Evolutionary conservation across 1,140 invertebrate species (phyloP).

Genomic region (Araneus ventricosus): DNA sequence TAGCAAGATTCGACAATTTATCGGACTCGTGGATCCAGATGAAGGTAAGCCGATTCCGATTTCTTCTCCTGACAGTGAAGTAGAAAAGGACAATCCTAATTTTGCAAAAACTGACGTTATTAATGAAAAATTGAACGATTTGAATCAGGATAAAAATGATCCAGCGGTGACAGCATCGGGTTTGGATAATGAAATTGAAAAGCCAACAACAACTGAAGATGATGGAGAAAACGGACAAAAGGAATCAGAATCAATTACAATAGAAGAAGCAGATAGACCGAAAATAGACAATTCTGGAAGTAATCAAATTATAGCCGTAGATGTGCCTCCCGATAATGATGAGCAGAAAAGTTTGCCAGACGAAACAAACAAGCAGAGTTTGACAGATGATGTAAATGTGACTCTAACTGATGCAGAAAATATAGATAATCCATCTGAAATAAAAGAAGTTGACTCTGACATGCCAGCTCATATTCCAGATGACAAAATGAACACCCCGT

Average conservation of each 20-base stretch:
- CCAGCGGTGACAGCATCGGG: too few species aligned
- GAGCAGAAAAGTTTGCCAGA: too few species aligned
- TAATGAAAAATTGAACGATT: neutral
- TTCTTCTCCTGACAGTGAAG: neutral
- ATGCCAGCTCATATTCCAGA: neutral
- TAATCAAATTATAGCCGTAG: too few species aligned
- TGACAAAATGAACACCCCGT: neutral
- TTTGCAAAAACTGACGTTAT: neutral
- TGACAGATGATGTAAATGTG: too few species aligned
- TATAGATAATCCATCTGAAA: neutral
- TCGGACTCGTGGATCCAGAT: neutral
- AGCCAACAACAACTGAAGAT: too few species aligned
- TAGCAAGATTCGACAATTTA: neutral
- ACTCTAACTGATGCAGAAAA: neutral
- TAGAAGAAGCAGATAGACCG: too few species aligned
- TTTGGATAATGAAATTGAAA: too few species aligned
- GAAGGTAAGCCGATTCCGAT: neutral
- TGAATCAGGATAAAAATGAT: neutral
- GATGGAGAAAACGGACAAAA: too few species aligned
- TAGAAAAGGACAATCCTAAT: neutral
- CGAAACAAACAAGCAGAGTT: too few species aligned
- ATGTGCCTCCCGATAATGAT: too few species aligned
- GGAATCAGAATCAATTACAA: too few species aligned
- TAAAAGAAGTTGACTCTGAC: neutral
- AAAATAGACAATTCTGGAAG: too few species aligned